phyloP scores from a whole-genome alignment of 2,113 vertebrate genomes.

The Onychostoma macrolepis region DNA sequence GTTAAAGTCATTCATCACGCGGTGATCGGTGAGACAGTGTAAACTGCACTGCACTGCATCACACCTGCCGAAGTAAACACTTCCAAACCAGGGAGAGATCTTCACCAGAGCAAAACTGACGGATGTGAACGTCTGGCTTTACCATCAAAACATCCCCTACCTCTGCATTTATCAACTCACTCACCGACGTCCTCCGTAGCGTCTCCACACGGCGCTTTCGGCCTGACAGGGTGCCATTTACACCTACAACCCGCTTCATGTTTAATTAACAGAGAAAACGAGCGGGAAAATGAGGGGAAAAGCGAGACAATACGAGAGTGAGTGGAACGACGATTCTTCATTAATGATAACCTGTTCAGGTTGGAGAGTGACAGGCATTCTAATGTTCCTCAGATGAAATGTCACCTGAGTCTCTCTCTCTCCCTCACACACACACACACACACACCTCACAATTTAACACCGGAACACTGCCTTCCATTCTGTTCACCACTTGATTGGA shows the following conservation, averaged over 20 bases:
- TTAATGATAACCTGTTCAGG: slow-evolving; percentile 63
- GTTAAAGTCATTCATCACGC: slow-evolving; percentile 1
- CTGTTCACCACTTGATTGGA: slow-evolving; percentile 9
- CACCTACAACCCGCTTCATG: slow-evolving; percentile 7
- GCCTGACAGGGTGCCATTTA: slow-evolving; percentile 1
- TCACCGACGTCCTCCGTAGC: background rate
- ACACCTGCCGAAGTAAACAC: background rate
- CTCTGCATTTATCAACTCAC: slow-evolving; percentile 26
- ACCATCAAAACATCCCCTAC: slow-evolving; percentile 1
- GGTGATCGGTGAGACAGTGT: background rate
- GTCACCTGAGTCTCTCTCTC: background rate
- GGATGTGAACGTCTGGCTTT: background rate
- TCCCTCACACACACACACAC: background rate
- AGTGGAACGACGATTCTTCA: background rate
- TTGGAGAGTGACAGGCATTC: slow-evolving; percentile 63
- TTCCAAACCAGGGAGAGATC: background rate
- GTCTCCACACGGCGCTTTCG: background rate
- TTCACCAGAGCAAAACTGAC: background rate
- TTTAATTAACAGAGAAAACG: slow-evolving; percentile 34
- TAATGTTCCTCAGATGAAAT: slow-evolving; percentile 50
- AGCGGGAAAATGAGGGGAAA: slow-evolving; percentile 39
- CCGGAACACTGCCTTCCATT: background rate
- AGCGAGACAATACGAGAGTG: slow-evolving; percentile 52
- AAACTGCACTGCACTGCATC: slow-evolving; percentile 2
- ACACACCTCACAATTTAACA: slow-evolving; percentile 21